A percentile compares a stretch with the other conserved stretches of the same genome.
phyloP scores from a whole-genome alignment of 2,888 invertebrate genomes.

The Melanotus villosus region DNA sequence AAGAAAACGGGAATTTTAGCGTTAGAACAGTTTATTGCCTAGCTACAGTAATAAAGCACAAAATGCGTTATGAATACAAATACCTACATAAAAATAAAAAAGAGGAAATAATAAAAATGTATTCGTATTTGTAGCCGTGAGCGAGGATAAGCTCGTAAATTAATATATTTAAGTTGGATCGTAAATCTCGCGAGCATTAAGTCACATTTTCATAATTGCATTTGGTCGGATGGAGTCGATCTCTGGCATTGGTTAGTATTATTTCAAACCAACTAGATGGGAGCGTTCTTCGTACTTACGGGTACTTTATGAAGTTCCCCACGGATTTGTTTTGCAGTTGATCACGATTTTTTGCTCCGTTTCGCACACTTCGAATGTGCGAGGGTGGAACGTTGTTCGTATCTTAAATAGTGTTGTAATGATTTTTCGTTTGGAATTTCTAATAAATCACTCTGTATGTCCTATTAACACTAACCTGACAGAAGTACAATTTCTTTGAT shows the following conservation, averaged over 20 bases:
- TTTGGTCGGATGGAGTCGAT: constrained; percentile 59
- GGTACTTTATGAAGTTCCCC: constrained; percentile 40
- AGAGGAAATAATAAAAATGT: constrained; percentile 45
- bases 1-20: constrained; percentile 10
- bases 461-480: too few relatives aligned
- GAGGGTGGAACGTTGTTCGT: background rate
- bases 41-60: constrained; percentile 39
- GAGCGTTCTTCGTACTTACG: constrained; percentile 37
- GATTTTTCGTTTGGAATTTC: too few relatives aligned
- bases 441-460: too few relatives aligned
- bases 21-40: constrained; percentile 27
- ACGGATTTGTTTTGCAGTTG: constrained; percentile 30
- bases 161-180: constrained; percentile 68
- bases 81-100: constrained; percentile 33
- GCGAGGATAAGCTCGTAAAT: constrained; percentile 67
- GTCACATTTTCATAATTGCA: constrained; percentile 69
- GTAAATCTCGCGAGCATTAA: constrained; percentile 68
- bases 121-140: constrained; percentile 54
- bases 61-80: constrained; percentile 44
- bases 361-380: background rate
- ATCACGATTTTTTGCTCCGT: constrained; percentile 13
- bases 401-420: background rate
- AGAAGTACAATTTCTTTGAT: too few relatives aligned
- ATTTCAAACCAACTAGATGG: constrained; percentile 38
- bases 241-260: constrained; percentile 37